phyloP scores from a whole-genome alignment of 2,888 invertebrate species.

The Scaptomyza caliginosa region DNA sequence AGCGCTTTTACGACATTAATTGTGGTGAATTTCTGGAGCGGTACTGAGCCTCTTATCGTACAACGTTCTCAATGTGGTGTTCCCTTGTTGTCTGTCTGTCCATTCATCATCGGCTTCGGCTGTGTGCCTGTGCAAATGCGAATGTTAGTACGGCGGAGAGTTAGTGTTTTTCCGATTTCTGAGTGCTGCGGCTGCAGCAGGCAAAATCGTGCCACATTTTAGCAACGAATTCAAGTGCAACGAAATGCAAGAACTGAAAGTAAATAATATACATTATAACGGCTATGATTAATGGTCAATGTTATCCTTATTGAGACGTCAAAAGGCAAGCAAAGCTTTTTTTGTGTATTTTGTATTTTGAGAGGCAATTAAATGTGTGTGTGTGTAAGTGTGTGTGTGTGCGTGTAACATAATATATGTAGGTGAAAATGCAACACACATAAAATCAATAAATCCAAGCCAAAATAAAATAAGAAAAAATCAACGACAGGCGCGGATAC shows the following conservation, averaged over 20 bases:
- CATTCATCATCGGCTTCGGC: conserved; percentile 59
- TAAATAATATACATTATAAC: conserved; percentile 57
- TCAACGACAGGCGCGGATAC: conserved; percentile 43
- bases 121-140: conserved; percentile 30
- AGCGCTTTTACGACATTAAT: conserved; percentile 33
- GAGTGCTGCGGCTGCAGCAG: conserved; percentile 73
- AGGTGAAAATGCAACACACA: conserved; percentile 73
- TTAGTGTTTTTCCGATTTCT: conserved; percentile 65
- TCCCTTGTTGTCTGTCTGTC: conserved; percentile 46
- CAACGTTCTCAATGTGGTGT: conserved; percentile 41
- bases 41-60: conserved; percentile 49
- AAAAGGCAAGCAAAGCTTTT: conserved; percentile 4
- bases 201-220: conserved; percentile 61
- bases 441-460: conserved; percentile 79
- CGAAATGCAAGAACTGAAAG: conserved; percentile 70
- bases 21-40: conserved; percentile 49
- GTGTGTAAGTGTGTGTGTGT: conserved; percentile 25
- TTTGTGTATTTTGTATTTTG: conserved; percentile 17
- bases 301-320: conserved; percentile 19
- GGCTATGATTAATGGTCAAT: conserved; percentile 20
- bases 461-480: conserved; percentile 72
- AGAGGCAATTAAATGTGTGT: conserved; percentile 16
- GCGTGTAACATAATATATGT: conserved; percentile 32
- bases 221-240: conserved; percentile 75
- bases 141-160: conserved; percentile 40